Base-by-base conservation (phyloP, 2,888 invertebrate genomes). In the Diaphora mendica region DNA sequence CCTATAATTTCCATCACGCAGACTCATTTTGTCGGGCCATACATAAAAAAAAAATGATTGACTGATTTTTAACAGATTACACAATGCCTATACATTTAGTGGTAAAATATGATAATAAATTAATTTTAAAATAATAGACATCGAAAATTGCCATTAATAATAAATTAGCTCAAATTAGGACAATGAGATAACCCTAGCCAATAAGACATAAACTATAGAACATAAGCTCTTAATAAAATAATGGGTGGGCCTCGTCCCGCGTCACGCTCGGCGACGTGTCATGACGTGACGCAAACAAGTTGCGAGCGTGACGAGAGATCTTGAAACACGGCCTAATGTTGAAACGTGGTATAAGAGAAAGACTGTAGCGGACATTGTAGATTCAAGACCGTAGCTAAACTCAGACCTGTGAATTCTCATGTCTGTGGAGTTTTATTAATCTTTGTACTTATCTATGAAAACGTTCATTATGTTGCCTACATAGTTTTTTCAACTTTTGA, bases 211-310 rank as follows among this genome's bases (percentile, higher is more conserved):
- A 85, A 84, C 82, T 81, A 77, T 82, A 84, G 86, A 83, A 86
- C 83, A 82, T 77, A 82, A 84, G 81, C 80, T 77, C 80, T 79
- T 89, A 87, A 90, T 87, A 83, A 89, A 89, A 89, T 90, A 90
- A 90, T 81, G 86, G 82, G 74, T 75, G 76, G 74, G 71, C 74
- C 70, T 79, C 66, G 76, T 76, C 76, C 72, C 77, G 71, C 72
- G 75, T 79, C 82, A 78, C 78, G 77, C 75, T 73, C 69, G 78
- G 80, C 81, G 82, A 83, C 86, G 85, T 85, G 88, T 86, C 87
- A 83, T 80, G 72, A 71, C 77, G 88, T 91, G 91, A 91, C 89
- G 81, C 85, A 85, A 89, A 91, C 91, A 88, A 86, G 89, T 86
- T 83, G 85, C 71, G 86, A 85, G 88, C 86, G 87, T 89, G 88